These are phyloP conservation scores for Laticauda colubrina DNA, from an alignment of 2,113 vertebrate species.

Conservation along the genomic window DNA sequence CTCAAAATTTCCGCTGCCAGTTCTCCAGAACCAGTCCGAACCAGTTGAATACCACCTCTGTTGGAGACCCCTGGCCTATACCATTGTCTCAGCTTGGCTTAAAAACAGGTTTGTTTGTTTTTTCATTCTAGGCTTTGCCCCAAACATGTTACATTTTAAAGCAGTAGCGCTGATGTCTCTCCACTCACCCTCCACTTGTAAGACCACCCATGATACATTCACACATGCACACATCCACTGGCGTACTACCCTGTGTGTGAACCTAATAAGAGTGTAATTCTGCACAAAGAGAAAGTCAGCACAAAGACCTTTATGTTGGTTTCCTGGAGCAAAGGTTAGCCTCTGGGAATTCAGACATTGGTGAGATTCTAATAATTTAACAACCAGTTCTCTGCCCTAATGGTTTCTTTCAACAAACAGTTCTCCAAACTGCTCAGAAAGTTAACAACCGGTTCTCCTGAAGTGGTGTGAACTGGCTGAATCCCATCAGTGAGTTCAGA, in stretches of 20 bases:
- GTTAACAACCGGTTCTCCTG: too few species aligned
- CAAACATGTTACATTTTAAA: background rate
- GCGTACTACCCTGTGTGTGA: background rate
- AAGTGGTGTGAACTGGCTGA: too few species aligned
- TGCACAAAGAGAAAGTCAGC: background rate
- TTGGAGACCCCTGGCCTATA: background rate
- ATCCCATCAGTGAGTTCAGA: background rate
- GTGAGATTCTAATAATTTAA: too few species aligned
- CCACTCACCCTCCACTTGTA: background rate
- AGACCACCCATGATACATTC: background rate
- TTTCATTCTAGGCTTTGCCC: background rate
- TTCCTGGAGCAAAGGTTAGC: background rate
- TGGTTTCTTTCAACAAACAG: too few species aligned
- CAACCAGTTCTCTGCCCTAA: too few species aligned
- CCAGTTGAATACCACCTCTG: too few species aligned
- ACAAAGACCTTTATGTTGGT: background rate
- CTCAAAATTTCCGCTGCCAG: too few species aligned
- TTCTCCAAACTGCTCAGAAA: too few species aligned
- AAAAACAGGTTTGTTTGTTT: background rate
- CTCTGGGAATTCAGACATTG: background rate
- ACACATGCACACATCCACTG: background rate
- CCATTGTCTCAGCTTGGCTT: background rate
- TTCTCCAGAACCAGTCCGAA: too few species aligned
- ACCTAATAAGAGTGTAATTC: background rate
- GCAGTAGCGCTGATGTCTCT: background rate